Percentiles rank a stretch among this genome's conserved stretches.
Evolutionary conservation across 2,797 vertebrate genomes (phyloP).

Genomic region (Pitangus sulphuratus): DNA sequence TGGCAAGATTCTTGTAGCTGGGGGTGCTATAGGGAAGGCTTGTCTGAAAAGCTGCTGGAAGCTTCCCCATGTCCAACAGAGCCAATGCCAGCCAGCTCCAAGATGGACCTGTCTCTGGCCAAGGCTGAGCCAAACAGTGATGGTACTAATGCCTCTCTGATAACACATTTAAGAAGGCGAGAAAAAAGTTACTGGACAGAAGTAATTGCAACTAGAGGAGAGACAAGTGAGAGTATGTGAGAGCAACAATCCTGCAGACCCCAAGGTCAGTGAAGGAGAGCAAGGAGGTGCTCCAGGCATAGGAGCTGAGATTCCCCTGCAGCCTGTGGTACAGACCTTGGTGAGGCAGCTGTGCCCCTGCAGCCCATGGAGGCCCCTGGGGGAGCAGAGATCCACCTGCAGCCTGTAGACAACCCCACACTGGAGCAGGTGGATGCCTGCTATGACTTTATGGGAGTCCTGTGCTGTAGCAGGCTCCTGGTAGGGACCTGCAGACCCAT

Average conservation of each 20-base stretch:
- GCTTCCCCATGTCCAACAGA: neutral
- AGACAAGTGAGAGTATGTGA: neutral
- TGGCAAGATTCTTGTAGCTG: neutral
- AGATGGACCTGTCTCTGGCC: neutral
- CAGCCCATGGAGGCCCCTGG: neutral
- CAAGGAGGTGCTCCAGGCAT: neutral
- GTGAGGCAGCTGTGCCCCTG: neutral
- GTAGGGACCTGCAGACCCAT: neutral
- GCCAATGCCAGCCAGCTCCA: neutral
- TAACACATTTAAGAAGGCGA: neutral
- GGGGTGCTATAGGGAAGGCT: neutral
- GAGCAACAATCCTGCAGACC: neutral
- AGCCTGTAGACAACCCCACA: fast-evolving
- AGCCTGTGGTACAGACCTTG: neutral
- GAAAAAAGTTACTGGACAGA: neutral
- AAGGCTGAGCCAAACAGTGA: neutral
- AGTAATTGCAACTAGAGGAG: neutral
- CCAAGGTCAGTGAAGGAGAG: neutral
- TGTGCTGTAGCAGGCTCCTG: neutral
- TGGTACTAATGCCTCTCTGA: neutral
- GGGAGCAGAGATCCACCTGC: neutral
- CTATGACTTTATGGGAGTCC: neutral
- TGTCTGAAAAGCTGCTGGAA: neutral
- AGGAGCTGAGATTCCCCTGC: neutral
- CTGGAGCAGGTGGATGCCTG: fast-evolving